phyloP scores from a whole-genome alignment of 2,888 invertebrate species.

The Orthosia incerta region DNA sequence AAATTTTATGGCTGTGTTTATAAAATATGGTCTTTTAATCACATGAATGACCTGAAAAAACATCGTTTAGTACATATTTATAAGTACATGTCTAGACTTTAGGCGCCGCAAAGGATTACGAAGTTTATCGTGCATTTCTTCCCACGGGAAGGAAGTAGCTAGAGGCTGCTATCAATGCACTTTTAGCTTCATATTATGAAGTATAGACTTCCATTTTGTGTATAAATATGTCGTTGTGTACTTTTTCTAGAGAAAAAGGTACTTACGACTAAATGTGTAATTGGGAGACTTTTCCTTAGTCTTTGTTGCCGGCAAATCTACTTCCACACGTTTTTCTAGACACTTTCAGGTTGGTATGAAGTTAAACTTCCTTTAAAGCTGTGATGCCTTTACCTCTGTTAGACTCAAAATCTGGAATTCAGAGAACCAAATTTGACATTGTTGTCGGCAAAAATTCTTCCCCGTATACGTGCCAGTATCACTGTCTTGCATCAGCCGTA shows the following conservation, averaged over 20 bases:
- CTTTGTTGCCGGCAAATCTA: too few relatives aligned
- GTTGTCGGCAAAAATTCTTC: background rate
- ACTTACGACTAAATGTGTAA: too few relatives aligned
- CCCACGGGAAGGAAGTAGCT: conserved; percentile 40
- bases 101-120: conserved; percentile 58
- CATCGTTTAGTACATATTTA: conserved; percentile 35
- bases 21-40: conserved; percentile 50
- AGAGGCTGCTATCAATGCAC: conserved; percentile 43
- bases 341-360: conserved; percentile 25
- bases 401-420: background rate
- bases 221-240: too few relatives aligned
- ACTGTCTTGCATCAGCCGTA: background rate
- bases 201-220: too few relatives aligned
- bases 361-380: background rate
- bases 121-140: conserved; percentile 52
- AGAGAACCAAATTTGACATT: background rate
- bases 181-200: conserved; percentile 11
- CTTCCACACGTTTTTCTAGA: too few relatives aligned
- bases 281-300: too few relatives aligned
- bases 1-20: conserved; percentile 54
- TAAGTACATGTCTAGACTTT: conserved; percentile 65
- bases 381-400: background rate
- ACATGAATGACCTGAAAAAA: conserved; percentile 48
- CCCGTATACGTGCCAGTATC: background rate
- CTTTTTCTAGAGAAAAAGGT: too few relatives aligned